These are phyloP conservation scores for Danionella dracula DNA, from an alignment of 2,797 vertebrate genomes.

Conservation along the genomic window DNA sequence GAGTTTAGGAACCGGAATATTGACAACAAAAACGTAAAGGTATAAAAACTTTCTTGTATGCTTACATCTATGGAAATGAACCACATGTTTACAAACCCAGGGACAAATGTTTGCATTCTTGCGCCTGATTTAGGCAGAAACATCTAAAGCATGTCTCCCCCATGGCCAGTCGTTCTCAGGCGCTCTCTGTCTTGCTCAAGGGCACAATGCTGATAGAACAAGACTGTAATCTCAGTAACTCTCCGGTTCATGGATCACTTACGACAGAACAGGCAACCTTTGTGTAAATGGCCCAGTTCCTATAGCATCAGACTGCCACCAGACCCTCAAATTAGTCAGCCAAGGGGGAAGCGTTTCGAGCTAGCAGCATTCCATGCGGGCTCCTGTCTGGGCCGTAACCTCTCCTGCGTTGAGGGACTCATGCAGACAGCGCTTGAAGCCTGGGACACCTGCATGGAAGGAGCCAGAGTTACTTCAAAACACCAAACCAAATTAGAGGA, in stretches of 20 bases:
- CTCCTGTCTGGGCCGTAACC: constrained; percentile 9
- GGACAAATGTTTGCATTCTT: background rate
- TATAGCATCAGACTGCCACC: constrained; percentile 26
- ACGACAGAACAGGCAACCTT: constrained; percentile 31
- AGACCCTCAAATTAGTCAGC: constrained; percentile 9
- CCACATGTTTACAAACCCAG: background rate
- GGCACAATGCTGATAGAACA: constrained; percentile 21
- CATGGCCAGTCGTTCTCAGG: constrained; percentile 1
- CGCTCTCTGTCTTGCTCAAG: constrained; percentile 12
- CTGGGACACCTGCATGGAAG: background rate
- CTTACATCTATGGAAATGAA: too few species aligned
- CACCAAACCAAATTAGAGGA: background rate
- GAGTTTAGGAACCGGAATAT: too few species aligned
- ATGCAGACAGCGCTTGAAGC: background rate
- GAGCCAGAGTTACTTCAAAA: background rate
- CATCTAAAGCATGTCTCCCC: background rate
- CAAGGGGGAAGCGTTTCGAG: constrained; percentile 30
- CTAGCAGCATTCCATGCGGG: constrained; percentile 20
- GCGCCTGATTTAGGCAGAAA: too few species aligned
- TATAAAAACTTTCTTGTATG: too few species aligned
- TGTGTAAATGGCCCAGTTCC: constrained; percentile 24
- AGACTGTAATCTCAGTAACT: constrained; percentile 28
- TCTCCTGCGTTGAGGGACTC: constrained; percentile 12
- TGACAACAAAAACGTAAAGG: too few species aligned
- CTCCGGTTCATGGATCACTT: constrained; percentile 29